Conservation (phyloP, 2,888 invertebrate genomes). For the Metopia argyrocephala region DNA sequence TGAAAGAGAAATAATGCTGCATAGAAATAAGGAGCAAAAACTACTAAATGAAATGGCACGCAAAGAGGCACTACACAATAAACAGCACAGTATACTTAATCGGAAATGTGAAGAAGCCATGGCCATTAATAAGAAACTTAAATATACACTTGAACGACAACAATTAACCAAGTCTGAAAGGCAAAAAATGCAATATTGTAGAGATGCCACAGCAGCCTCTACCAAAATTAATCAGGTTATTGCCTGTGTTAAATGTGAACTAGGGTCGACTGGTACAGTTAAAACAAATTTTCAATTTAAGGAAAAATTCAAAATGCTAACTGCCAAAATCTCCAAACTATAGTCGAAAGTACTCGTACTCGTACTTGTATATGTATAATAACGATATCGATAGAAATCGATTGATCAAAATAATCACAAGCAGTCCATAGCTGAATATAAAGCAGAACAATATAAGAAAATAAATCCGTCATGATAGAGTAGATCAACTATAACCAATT, state of each 20-base stretch:
- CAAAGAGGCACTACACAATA: conserved; percentile 87
- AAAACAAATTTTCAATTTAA: too few species aligned
- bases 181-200: conserved; percentile 70
- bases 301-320: too few species aligned
- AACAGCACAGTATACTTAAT: conserved; percentile 90
- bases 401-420: too few species aligned
- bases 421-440: too few species aligned
- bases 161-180: conserved; percentile 71
- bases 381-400: too few species aligned
- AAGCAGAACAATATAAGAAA: too few species aligned
- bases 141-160: conserved; percentile 76
- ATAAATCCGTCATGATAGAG: too few species aligned
- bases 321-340: too few species aligned
- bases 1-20: conserved; percentile 87
- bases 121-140: conserved; percentile 87
- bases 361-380: too few species aligned
- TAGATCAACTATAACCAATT: too few species aligned
- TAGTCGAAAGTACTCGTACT: too few species aligned
- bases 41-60: conserved; percentile 88
- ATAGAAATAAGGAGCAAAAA: conserved; percentile 90
- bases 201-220: conserved; percentile 67
- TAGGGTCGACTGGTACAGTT: too few species aligned
- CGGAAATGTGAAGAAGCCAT: conserved; percentile 93
- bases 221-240: conserved; percentile 80
- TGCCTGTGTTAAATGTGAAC: conserved; percentile 86